Conservation (phyloP, 2,888 invertebrate species). For the Oscheius onirici region DNA sequence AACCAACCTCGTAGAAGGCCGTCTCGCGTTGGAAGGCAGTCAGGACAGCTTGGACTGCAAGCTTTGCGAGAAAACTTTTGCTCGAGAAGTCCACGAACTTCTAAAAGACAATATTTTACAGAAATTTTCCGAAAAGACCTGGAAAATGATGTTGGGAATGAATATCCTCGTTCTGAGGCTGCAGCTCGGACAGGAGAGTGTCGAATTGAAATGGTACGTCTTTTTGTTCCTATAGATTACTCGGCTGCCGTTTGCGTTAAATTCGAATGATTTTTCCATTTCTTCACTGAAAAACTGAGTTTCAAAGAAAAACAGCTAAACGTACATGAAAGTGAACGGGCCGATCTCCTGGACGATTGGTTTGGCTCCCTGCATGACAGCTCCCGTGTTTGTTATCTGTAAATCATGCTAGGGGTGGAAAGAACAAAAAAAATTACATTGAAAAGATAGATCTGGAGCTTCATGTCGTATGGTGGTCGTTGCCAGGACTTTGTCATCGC, state of each 20-base stretch:
- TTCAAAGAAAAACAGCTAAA: not conserved
- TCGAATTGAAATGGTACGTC: conserved; percentile 57
- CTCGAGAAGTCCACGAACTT: conserved; percentile 58
- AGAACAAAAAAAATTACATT: conserved; percentile 35
- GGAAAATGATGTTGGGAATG: conserved; percentile 68
- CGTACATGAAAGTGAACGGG: conserved; percentile 58
- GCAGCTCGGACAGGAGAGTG: conserved; percentile 59
- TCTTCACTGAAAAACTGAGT: conserved; percentile 57
- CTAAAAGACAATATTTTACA: conserved; percentile 33
- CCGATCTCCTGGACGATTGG: conserved; percentile 52
- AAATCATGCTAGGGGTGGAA: too few species aligned
- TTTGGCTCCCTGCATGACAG: conserved; percentile 45
- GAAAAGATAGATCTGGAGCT: conserved; percentile 57
- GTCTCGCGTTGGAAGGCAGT: conserved; percentile 40
- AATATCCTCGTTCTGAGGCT: conserved; percentile 52
- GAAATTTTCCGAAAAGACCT: conserved; percentile 42
- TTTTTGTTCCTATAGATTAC: conserved; percentile 63
- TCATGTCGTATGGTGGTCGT: conserved; percentile 63
- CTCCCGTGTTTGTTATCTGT: conserved; percentile 44
- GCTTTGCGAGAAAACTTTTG: not conserved
- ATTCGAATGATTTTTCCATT: conserved; percentile 56
- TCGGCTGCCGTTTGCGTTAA: conserved; percentile 56
- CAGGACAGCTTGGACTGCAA: conserved; percentile 33
- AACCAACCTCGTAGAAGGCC: conserved; percentile 54
- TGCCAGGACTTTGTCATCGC: conserved; percentile 62